phyloP scores from a whole-genome alignment of 2,797 vertebrate genomes.

The Sitta carolinensis region DNA sequence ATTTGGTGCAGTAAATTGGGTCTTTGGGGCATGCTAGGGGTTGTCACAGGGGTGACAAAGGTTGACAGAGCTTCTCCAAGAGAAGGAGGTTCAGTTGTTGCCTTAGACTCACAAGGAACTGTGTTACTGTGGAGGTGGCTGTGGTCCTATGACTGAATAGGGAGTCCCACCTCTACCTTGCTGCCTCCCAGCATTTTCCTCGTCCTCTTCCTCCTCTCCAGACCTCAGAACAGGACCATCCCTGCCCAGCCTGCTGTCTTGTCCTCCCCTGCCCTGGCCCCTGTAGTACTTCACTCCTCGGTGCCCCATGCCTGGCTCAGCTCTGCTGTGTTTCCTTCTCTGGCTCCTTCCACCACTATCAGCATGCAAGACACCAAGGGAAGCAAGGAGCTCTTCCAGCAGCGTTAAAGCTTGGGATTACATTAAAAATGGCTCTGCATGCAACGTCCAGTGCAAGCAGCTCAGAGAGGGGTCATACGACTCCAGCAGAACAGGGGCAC shows the following conservation, averaged over 20 bases:
- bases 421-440: not conserved
- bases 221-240: not conserved
- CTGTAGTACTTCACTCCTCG: not conserved
- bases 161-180: not conserved
- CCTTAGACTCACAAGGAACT: not conserved
- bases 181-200: not conserved
- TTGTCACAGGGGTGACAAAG: not conserved
- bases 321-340: not conserved
- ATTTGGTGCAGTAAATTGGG: not conserved
- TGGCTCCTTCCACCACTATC: not conserved
- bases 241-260: not conserved
- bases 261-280: not conserved
- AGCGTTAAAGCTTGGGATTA: not conserved
- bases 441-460: not conserved
- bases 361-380: not conserved
- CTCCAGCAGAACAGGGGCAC: not conserved
- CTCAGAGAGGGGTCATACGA: not conserved
- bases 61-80: not conserved
- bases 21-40: not conserved
- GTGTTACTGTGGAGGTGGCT: not conserved
- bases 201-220: not conserved
- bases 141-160: not conserved
- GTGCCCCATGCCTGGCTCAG: not conserved
- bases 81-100: not conserved
- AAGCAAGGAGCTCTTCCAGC: not conserved